phyloP scores from a whole-genome alignment of 1,140 invertebrate genomes.

The Euura saliciscinereae region DNA sequence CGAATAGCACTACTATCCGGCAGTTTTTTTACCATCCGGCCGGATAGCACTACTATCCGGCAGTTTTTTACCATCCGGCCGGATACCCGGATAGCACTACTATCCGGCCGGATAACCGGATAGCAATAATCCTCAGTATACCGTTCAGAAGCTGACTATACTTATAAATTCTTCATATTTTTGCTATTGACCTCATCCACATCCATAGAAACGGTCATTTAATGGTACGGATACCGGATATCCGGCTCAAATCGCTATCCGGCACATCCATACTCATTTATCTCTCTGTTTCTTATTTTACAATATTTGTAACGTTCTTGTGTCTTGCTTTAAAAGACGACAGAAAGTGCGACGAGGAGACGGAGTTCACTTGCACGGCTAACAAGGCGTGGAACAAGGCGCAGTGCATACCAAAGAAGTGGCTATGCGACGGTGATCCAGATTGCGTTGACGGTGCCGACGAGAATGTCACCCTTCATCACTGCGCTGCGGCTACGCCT shows the following conservation, averaged over 20 bases:
- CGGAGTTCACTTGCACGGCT: slow-evolving; percentile 87
- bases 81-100: too few relatives aligned
- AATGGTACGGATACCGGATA: not conserved
- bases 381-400: slow-evolving; percentile 91
- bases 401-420: slow-evolving; percentile 92
- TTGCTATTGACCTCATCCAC: too few relatives aligned
- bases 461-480: slow-evolving; percentile 84
- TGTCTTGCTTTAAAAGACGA: slow-evolving; percentile 65
- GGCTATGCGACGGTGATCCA: slow-evolving; percentile 95
- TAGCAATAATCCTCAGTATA: too few relatives aligned
- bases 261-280: not conserved
- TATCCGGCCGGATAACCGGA: too few relatives aligned
- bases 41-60: too few relatives aligned
- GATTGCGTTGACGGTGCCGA: slow-evolving; percentile 97
- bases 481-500: slow-evolving; percentile 80
- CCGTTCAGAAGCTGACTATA: too few relatives aligned
- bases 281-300: not conserved
- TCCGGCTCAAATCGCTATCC: not conserved
- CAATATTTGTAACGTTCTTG: slow-evolving; percentile 24
- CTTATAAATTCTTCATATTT: too few relatives aligned
- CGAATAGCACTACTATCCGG: too few relatives aligned
- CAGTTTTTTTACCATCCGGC: too few relatives aligned
- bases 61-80: too few relatives aligned
- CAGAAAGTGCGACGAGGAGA: slow-evolving; percentile 88
- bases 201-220: too few relatives aligned